Evolutionary conservation across 1,140 invertebrate genomes (phyloP).

Genomic region (Hydropsyche tenuis): DNA sequence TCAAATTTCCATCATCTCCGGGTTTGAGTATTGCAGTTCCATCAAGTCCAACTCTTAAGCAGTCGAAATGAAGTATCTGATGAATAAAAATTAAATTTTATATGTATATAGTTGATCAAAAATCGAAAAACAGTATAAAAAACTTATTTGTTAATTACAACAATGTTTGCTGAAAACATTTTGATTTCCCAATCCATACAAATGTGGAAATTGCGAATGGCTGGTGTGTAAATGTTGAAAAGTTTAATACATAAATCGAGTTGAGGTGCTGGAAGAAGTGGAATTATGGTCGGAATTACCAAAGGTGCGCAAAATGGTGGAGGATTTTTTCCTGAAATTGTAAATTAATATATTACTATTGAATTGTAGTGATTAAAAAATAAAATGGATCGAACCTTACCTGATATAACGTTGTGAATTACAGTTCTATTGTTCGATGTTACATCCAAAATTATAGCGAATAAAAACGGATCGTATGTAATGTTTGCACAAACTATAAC

Average conservation of each 20-base stretch:
- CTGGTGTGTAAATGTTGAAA: conserved; percentile 68
- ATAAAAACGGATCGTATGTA: conserved; percentile 64
- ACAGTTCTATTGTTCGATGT: conserved; percentile 64
- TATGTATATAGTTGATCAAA: no score
- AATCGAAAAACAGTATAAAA: not conserved
- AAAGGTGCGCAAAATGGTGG: conserved; percentile 68
- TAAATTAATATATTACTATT: not conserved
- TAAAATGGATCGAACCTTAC: conserved; percentile 53
- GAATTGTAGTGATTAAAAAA: not conserved
- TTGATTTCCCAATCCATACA: conserved; percentile 76
- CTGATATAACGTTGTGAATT: conserved; percentile 60
- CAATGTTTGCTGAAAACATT: conserved; percentile 65
- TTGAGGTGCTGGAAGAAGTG: conserved; percentile 52
- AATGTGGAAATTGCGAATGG: conserved; percentile 66
- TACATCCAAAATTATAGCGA: conserved; percentile 64
- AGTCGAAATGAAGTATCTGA: conserved; percentile 71
- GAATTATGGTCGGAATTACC: conserved; percentile 65
- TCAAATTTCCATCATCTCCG: conserved; percentile 30
- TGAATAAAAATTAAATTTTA: conserved; percentile 41
- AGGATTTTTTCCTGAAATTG: conserved; percentile 72
- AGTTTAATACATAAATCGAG: conserved; percentile 73
- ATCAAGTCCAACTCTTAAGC: conserved; percentile 67
- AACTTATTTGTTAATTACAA: conserved; percentile 55
- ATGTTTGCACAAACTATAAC: conserved; percentile 66
- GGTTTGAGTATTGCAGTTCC: conserved; percentile 68